Base-by-base conservation (phyloP, 2,113 vertebrate genomes). In the Cygnus atratus region DNA sequence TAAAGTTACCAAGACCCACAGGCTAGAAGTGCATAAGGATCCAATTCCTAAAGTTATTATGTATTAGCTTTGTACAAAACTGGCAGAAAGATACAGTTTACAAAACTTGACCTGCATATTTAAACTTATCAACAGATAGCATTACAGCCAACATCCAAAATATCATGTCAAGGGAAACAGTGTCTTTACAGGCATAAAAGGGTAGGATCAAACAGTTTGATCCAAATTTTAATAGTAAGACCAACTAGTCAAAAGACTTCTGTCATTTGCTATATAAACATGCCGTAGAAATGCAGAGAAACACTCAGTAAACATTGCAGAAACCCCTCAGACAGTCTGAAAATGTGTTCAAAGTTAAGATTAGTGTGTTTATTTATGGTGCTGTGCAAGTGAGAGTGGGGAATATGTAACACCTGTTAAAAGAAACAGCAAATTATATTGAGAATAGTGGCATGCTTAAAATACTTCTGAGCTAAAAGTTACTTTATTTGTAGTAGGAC, bases 401-500 rank as follows among this genome's bases (percentile, higher is more conserved):
- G 44, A 86, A 90, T 72, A 87, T 0, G 1, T 50, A 96, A 92
- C 44, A 82, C 54, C 80, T 88, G 65, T 82, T 88, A 88, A 68
- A 95, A 93, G 73, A 78, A 90, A 54, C 6, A 65, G 57, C 43
- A 87, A 90, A 84, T 29, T 8, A 57, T 54, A 72, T 3, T 68
- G 71, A 94, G 44, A 91, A 87, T 29, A 73, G 44, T 25, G 25
- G 19, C 84, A 66, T 57, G 86, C 48, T 76, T 84, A 85, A 90
- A 95, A 94, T 84, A 87, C n/a, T 73, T 90, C 4, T 16, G 77
- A 92, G 65, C 21, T 5, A 6, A 65, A 93, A 84, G 67, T 61
- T 86, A 90, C 83, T 95, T 93, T 78, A 86, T 84, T 87, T 84
- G 77, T 84, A 92, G 43, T 79, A 84, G 93, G 86, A 92, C 80